A percentile compares a stretch with the other conserved stretches of the same genome.
These are phyloP conservation scores for Tragelaphus imberbis DNA, from an alignment of 2,113 vertebrate species.

Conservation along the genomic window DNA sequence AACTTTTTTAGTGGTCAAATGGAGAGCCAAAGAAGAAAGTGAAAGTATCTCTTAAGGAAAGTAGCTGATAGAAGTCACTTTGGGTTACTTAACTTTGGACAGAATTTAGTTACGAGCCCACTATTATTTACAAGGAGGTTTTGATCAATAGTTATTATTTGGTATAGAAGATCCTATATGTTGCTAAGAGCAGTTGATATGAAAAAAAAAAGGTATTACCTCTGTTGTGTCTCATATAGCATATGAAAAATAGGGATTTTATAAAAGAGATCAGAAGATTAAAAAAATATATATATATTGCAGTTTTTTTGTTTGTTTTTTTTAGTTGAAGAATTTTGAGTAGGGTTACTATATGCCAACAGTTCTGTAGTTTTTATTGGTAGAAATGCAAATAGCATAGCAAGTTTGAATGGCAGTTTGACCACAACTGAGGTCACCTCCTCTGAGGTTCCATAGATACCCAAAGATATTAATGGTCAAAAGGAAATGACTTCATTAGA, in stretches of 20 bases:
- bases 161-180: neutral
- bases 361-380: neutral
- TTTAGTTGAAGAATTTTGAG: neutral
- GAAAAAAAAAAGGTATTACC: neutral
- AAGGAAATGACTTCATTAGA: neutral
- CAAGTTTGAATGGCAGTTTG: neutral
- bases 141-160: neutral
- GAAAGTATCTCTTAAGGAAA: neutral
- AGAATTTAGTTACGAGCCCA: neutral
- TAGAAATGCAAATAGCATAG: neutral
- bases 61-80: neutral
- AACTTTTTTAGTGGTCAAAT: neutral
- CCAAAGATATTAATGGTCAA: neutral
- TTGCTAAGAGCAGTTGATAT: neutral
- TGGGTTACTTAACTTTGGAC: neutral
- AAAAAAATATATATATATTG: neutral
- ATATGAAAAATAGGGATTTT: neutral
- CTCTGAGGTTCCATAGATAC: neutral
- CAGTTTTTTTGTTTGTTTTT: neutral
- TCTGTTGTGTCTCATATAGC: neutral
- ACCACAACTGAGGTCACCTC: neutral
- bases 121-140: neutral
- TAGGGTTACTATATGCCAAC: neutral
- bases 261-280: neutral
- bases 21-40: neutral